Conservation (phyloP, 1,140 invertebrate genomes). For the Drosophila pachea region DNA sequence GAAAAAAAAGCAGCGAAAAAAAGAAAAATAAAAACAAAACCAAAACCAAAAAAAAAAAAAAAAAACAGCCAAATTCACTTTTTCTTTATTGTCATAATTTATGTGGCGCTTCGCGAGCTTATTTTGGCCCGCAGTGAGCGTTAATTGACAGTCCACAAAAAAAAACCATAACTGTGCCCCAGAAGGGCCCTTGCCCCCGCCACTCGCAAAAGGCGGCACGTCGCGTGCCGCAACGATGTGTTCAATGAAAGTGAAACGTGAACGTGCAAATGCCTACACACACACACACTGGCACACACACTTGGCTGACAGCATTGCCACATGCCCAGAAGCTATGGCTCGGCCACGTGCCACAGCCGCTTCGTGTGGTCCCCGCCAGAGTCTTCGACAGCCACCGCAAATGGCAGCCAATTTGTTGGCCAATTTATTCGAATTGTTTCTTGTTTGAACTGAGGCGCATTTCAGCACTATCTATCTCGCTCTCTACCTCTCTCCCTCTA, state of each 20-base stretch:
- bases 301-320: neutral
- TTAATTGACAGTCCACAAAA: constrained; percentile 32
- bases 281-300: constrained; percentile 31
- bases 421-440: constrained; percentile 21
- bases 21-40: too few relatives aligned
- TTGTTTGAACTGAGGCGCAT: constrained; percentile 7
- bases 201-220: neutral
- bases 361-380: constrained; percentile 19
- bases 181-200: neutral
- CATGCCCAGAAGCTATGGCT: constrained; percentile 29
- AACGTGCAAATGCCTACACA: constrained; percentile 64
- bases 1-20: constrained; percentile 32
- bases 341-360: constrained; percentile 29
- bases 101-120: constrained; percentile 56
- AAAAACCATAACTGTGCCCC: constrained; percentile 18
- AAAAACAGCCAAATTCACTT: constrained; percentile 54
- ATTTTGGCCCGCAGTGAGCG: constrained; percentile 45
- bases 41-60: constrained; percentile 8
- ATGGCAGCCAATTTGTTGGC: constrained; percentile 13
- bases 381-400: constrained; percentile 21
- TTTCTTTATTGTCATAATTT: constrained; percentile 69
- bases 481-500: neutral
- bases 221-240: constrained; percentile 42
- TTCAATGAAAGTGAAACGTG: constrained; percentile 68
- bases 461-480: neutral